Evolutionary conservation across 2,113 vertebrate genomes (phyloP).

Genomic region (Lucifuga dentata): DNA sequence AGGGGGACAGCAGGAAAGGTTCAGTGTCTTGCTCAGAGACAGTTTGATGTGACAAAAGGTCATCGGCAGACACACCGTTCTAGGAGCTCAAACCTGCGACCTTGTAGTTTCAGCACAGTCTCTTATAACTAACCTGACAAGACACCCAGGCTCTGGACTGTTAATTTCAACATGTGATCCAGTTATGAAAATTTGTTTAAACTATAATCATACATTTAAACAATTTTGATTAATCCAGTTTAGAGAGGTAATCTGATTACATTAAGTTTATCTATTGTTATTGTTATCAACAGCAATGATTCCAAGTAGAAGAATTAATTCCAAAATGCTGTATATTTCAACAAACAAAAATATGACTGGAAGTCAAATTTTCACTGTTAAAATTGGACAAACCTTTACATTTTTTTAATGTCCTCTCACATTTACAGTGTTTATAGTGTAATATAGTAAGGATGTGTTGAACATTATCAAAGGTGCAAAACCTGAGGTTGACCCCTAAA

Average conservation of each 20-base stretch:
- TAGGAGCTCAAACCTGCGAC: background rate
- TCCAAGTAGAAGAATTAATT: background rate
- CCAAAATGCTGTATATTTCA: too few relatives aligned
- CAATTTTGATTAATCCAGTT: conserved; percentile 42
- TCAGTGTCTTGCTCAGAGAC: too few relatives aligned
- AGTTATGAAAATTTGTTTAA: conserved; percentile 31
- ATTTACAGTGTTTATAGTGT: too few relatives aligned
- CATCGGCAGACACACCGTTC: background rate
- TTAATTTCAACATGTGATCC: conserved; percentile 2
- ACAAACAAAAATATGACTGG: too few relatives aligned
- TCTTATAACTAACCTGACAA: background rate
- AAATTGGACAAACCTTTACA: too few relatives aligned
- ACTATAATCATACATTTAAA: conserved; percentile 49
- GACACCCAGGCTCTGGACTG: background rate
- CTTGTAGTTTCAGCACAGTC: background rate
- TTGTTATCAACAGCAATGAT: background rate
- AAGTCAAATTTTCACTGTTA: too few relatives aligned
- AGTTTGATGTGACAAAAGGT: background rate
- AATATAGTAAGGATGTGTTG: too few relatives aligned
- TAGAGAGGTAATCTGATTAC: conserved; percentile 28
- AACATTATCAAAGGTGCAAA: too few relatives aligned
- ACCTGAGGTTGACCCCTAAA: too few relatives aligned
- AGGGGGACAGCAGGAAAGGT: too few relatives aligned
- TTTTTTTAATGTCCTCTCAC: too few relatives aligned
- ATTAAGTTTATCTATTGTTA: background rate